These are phyloP conservation scores for Pygocentrus nattereri DNA, from an alignment of 2,797 vertebrate genomes.

Conservation along the genomic window DNA sequence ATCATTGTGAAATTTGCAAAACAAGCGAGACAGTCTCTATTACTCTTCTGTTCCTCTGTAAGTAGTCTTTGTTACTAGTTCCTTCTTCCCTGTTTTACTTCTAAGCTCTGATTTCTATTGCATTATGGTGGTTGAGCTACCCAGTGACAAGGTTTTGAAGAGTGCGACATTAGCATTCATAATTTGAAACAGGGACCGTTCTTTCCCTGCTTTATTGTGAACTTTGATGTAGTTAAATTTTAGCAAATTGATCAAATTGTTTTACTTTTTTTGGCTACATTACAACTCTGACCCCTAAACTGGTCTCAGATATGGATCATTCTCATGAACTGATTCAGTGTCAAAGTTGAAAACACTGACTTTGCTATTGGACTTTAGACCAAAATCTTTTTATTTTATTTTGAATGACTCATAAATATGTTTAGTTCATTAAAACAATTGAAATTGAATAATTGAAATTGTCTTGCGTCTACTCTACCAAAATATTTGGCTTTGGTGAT, in stretches of 20 bases:
- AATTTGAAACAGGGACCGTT: background rate
- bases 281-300: background rate
- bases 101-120: background rate
- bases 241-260: background rate
- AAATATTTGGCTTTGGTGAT: too few species aligned
- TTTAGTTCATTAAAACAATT: too few species aligned
- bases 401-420: too few species aligned
- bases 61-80: background rate
- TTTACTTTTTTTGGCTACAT: background rate
- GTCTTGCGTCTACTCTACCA: too few species aligned
- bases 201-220: background rate
- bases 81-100: background rate
- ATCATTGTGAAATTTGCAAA: background rate
- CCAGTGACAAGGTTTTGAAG: background rate
- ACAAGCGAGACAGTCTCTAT: background rate
- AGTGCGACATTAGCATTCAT: background rate
- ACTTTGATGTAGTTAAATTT: background rate
- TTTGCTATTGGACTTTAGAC: too few species aligned
- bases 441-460: too few species aligned
- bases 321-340: too few species aligned
- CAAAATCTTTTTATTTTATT: too few species aligned
- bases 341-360: too few species aligned
- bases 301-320: too few species aligned
- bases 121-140: background rate
- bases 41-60: background rate